Percentiles rank a stretch among this genome's conserved stretches.
These are phyloP conservation scores for Hirtodrosophila histrioides DNA, from an alignment of 2,888 invertebrate genomes.

Conservation along the genomic window DNA sequence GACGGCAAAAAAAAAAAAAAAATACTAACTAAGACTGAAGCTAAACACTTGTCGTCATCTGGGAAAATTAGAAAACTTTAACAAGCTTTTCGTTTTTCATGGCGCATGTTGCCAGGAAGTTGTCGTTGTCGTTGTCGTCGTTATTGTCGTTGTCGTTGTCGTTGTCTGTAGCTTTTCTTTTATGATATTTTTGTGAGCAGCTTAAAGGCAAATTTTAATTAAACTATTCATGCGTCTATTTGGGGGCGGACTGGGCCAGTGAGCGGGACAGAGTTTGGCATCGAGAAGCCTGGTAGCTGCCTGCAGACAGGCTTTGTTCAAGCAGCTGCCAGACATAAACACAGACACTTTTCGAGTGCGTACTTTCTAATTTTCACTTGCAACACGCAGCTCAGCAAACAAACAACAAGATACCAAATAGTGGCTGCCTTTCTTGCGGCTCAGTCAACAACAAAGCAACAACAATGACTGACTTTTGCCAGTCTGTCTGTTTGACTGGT, in stretches of 20 bases:
- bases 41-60: constrained; percentile 67
- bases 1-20: constrained; percentile 9
- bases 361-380: constrained; percentile 78
- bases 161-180: constrained; percentile 49
- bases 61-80: constrained; percentile 70
- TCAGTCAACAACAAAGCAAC: constrained; percentile 30
- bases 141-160: constrained; percentile 4
- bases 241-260: constrained; percentile 8
- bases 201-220: constrained; percentile 77
- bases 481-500: constrained; percentile 49
- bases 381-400: constrained; percentile 67
- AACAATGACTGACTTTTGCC: constrained; percentile 54
- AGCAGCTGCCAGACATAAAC: constrained; percentile 70
- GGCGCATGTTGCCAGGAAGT: constrained; percentile 33
- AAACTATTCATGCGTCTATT: constrained; percentile 70
- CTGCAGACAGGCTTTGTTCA: constrained; percentile 39
- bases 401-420: constrained; percentile 41
- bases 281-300: constrained; percentile 13
- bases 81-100: constrained; percentile 52
- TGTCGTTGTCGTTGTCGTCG: constrained; percentile 16
- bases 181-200: constrained; percentile 44
- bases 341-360: constrained; percentile 77
- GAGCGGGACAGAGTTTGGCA: constrained; percentile 2
- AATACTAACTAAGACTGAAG: constrained; percentile 37
- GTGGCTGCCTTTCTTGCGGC: constrained; percentile 53